Percentiles rank a stretch among this genome's conserved stretches.
Evolutionary conservation across 2,888 invertebrate species (phyloP).

Genomic region (Leptothorax acervorum): DNA sequence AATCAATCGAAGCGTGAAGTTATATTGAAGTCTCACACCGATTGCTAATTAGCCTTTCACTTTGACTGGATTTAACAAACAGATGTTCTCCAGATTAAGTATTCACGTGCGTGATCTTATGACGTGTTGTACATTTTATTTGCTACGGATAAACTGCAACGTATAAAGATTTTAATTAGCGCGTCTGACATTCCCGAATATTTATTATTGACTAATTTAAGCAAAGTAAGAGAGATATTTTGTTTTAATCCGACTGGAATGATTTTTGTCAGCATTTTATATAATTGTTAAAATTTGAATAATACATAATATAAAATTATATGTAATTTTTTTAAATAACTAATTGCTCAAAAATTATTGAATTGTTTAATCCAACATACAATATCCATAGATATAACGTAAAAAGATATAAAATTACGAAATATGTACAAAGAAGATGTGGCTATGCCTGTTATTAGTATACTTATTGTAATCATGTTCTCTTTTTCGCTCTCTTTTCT

Average conservation of each 20-base stretch:
- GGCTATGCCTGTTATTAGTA: neutral
- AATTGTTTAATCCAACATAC: neutral
- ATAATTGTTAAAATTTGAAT: neutral
- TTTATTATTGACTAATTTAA: slow-evolving; percentile 2
- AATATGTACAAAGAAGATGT: neutral
- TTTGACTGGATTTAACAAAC: neutral
- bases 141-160: neutral
- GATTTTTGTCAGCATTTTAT: neutral
- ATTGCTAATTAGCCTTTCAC: slow-evolving; percentile 22
- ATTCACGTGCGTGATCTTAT: neutral
- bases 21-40: neutral
- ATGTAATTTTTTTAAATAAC: neutral
- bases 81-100: slow-evolving; percentile 24
- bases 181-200: neutral
- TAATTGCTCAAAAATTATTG: neutral
- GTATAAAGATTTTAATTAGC: neutral
- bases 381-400: no score
- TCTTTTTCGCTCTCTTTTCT: neutral
- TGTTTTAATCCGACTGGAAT: neutral
- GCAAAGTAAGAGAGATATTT: neutral
- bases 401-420: neutral
- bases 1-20: slow-evolving; percentile 2
- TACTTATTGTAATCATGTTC: neutral
- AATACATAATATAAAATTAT: neutral
- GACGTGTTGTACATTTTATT: neutral